Percentiles rank a stretch among this genome's conserved stretches.
phyloP scores from a whole-genome alignment of 1,140 invertebrate genomes.

The Drosophila pandora region DNA sequence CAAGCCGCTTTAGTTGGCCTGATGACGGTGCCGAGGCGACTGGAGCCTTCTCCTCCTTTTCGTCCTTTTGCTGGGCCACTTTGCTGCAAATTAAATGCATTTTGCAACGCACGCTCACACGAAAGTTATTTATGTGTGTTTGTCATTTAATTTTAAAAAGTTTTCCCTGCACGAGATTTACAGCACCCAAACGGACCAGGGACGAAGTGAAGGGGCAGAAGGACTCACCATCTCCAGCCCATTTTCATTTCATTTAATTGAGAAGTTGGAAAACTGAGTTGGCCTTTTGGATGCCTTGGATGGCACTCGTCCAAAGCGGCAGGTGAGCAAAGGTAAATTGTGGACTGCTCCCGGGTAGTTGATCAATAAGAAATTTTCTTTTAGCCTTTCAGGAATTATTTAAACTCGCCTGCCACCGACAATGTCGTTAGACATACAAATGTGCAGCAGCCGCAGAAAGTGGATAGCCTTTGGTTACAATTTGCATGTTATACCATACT shows the following conservation, averaged over 20 bases:
- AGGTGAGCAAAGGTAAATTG: constrained; percentile 20
- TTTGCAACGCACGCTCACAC: constrained; percentile 61
- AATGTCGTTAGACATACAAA: neutral
- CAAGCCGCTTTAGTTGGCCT: constrained; percentile 13
- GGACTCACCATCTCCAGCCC: neutral
- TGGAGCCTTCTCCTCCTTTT: constrained; percentile 54
- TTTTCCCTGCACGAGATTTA: constrained; percentile 73
- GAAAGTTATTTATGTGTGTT: constrained; percentile 64
- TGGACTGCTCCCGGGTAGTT: constrained; percentile 3
- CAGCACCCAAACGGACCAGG: constrained; percentile 5
- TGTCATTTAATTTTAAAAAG: constrained; percentile 79
- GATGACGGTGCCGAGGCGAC: constrained; percentile 57
- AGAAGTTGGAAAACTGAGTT: constrained; percentile 61
- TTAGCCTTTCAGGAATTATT: constrained; percentile 17
- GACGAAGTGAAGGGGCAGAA: neutral
- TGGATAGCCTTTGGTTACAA: constrained; percentile 26
- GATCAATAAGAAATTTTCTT: constrained; percentile 71
- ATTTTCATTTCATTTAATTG: constrained; percentile 67
- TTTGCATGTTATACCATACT: constrained; percentile 15
- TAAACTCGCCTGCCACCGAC: constrained; percentile 18
- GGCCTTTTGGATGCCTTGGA: constrained; percentile 8
- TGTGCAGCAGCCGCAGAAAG: constrained; percentile 27
- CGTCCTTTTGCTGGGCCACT: constrained; percentile 53
- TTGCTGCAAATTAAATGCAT: constrained; percentile 72
- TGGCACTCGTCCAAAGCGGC: neutral